Base-by-base conservation (phyloP, 2,888 invertebrate species). In the Stenodera caucasica region DNA sequence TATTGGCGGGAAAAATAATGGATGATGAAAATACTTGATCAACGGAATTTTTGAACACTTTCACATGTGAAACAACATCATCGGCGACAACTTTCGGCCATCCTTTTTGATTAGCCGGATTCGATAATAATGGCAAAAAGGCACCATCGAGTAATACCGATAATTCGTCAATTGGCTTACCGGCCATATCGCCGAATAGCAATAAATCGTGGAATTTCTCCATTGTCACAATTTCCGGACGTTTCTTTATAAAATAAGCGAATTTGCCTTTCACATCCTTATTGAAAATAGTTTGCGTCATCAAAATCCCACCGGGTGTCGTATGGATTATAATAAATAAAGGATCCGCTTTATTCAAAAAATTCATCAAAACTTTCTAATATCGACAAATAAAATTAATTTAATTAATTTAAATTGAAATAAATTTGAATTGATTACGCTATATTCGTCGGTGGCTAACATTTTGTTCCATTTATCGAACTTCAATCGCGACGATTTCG, bases 391-490 rank as follows among this genome's bases (percentile, higher is more conserved):
- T 9, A 18, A 23, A 29, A 23, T 32, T 8, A 30, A 30, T 26
- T 30, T 15, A 1, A 49, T 29, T 55, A 21, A n/a, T 2, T 7
- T 18, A 15, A 15, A 52, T 33, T 5, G n/a, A 32, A 55, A 9
- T 5, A 18, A 18, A 51, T 30, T 12, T 11, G 29, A 12, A 30
- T 9, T 60, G 8, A 75, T 78, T 80, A 89, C 90, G 82, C 85
- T 86, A 71, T 85, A 87, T 63, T 92, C 91, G 51, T 89, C 87
- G 54, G 79, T 82, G 45, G 83, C 82, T 67, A 93, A 88, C 86
- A 96, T 90, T 81, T 93, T 95, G 53, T 82, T 78, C 94, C 95
- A 97, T 84, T 90, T 92, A 65, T 96, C 96, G 58, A 86, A 81
- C 81, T 95, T 96, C 64, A 94, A 81, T 76, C 90, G 90, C 70